phyloP scores from a whole-genome alignment of 2,113 vertebrate species.

The Paramormyrops kingsleyae region DNA sequence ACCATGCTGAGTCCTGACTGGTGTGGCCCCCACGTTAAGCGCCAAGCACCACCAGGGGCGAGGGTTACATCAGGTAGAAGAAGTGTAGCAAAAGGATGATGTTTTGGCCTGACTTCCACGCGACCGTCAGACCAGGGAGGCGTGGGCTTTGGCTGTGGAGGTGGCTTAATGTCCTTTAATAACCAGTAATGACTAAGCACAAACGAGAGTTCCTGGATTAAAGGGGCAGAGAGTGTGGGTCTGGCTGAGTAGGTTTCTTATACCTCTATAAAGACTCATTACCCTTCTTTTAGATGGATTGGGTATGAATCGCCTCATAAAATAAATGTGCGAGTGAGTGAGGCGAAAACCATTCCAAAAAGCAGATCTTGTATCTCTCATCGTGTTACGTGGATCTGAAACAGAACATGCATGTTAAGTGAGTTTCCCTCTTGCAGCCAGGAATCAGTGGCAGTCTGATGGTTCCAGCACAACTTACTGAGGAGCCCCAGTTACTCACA shows the following conservation, averaged over 20 bases:
- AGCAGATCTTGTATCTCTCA: background rate
- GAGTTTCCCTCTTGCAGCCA: background rate
- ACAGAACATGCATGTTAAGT: background rate
- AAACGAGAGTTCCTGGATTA: background rate
- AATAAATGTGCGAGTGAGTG: background rate
- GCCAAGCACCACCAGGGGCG: background rate
- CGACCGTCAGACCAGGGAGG: background rate
- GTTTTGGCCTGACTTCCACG: background rate
- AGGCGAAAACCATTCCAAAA: background rate
- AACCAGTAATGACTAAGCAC: background rate
- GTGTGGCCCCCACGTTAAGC: background rate
- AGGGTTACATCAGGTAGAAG: background rate
- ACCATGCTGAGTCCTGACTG: background rate
- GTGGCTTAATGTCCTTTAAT: background rate
- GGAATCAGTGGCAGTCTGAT: background rate
- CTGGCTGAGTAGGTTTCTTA: background rate
- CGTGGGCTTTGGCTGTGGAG: background rate
- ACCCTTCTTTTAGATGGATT: background rate
- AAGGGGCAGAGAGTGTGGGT: background rate
- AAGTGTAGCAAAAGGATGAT: background rate
- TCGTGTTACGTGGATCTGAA: background rate
- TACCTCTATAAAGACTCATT: background rate
- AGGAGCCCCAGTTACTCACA: background rate
- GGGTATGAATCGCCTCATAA: background rate
- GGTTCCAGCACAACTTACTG: background rate